phyloP scores from a whole-genome alignment of 2,113 vertebrate genomes.

The Myodes glareolus region DNA sequence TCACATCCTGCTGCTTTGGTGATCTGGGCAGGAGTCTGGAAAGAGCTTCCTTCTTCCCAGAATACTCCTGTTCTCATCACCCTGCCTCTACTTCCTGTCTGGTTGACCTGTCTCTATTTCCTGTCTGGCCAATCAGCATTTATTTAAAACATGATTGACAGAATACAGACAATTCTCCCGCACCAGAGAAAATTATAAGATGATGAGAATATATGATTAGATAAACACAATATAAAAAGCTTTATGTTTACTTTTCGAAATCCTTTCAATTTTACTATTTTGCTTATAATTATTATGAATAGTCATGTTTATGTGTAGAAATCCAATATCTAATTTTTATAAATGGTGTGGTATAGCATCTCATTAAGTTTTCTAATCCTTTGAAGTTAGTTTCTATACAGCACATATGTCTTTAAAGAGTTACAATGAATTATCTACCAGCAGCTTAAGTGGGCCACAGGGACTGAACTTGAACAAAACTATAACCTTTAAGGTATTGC shows the following conservation, averaged over 20 bases:
- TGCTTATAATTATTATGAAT: background rate
- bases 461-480: background rate
- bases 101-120: no score
- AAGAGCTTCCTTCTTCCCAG: no score
- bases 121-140: no score
- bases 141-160: no score
- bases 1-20: no score
- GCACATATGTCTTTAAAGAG: background rate
- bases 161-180: no score
- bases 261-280: background rate
- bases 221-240: background rate
- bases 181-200: background rate
- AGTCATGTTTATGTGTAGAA: background rate
- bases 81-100: no score
- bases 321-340: background rate
- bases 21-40: no score
- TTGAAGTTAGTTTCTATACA: background rate
- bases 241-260: background rate
- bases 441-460: background rate
- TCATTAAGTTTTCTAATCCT: background rate
- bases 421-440: background rate
- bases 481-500: background rate
- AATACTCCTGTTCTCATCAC: no score
- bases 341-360: background rate
- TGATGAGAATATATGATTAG: background rate